Evolutionary conservation across 2,888 invertebrate species (phyloP), one percentile per base, ranked within the genome.

Genomic region (Petrophora chlorosata): DNA sequence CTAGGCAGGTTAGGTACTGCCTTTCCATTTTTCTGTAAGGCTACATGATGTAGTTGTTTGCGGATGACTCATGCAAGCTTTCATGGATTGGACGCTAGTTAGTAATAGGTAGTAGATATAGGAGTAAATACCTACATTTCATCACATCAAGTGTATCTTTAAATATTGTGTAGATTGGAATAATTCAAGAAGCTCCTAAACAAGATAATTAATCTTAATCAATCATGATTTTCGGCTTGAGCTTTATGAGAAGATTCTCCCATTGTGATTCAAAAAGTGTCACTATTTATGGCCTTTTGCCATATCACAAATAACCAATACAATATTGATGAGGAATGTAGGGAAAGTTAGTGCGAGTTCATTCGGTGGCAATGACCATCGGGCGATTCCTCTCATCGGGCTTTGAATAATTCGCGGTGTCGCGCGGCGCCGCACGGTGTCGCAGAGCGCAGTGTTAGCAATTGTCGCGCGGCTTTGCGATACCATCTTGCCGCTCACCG

Each of bases 401-500:
- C 29, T 30, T 50, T 80, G 85, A 83, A 85, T 87, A 84, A 85
- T 85, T 85, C 79, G 82, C 82, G 74, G 69, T 73, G 84, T 76
- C 73, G 67, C 70, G 59, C 75, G 75, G 79, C 81, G 78, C 76
- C 81, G 71, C 34, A 35, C 80, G 68, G 42, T 38, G 65, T 53
- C 56, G 59, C 40, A 30, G 30, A 41, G 42, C 59, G 65, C 64
- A 68, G 80, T 81, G 85, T 84, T 82, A 84, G 85, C 86, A 87
- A 86, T 87, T 87, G 88, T 87, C 87, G 86, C 85, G 78, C 76
- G 67, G 73, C 75, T 82, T 82, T 76, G 65, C 73, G 88, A 89
- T 89, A 87, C 65, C 76, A 88, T 88, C 87, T 72, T 65, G 65
- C 84, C 83, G 79, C 73, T 29, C 68, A 61, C 63, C 82, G 78